Evolutionary conservation across 2,888 invertebrate species (phyloP).

Genomic region (Trichopoda pennipes): DNA sequence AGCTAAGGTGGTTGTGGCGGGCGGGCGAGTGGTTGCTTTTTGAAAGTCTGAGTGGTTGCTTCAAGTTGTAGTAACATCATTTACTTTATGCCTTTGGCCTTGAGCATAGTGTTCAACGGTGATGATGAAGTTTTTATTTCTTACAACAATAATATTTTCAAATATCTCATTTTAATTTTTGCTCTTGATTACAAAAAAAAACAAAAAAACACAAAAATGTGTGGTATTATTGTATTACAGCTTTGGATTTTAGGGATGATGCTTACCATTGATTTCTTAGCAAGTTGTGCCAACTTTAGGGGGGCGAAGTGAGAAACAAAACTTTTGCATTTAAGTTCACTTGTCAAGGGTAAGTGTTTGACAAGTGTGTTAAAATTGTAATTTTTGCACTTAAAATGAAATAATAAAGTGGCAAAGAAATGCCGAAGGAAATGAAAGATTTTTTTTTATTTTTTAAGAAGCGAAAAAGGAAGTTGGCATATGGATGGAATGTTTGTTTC

Average conservation of each 20-base stretch:
- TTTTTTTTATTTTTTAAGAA: slow-evolving; percentile 16
- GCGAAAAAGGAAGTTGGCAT: not conserved
- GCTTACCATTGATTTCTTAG: slow-evolving; percentile 29
- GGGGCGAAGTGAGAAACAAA: not conserved
- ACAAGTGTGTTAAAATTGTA: slow-evolving; percentile 63
- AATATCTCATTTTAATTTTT: slow-evolving; percentile 25
- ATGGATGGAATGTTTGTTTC: not conserved
- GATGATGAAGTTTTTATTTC: slow-evolving; percentile 23
- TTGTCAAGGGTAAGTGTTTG: slow-evolving; percentile 49
- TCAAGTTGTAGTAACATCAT: slow-evolving; percentile 38
- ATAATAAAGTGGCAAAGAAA: slow-evolving; percentile 23
- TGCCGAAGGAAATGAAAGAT: slow-evolving; percentile 20
- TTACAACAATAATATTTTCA: slow-evolving; percentile 16
- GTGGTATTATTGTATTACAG: slow-evolving; percentile 11
- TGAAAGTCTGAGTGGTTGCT: slow-evolving; percentile 38
- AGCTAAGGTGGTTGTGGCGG: slow-evolving; percentile 2
- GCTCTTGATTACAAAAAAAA: slow-evolving; percentile 47
- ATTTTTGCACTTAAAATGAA: slow-evolving; percentile 57
- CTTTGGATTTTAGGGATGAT: slow-evolving; percentile 44
- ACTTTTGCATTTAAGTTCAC: slow-evolving; percentile 41
- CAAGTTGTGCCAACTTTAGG: slow-evolving; percentile 3
- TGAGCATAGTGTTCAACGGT: slow-evolving; percentile 53
- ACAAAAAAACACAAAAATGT: too few relatives aligned
- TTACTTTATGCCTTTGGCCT: slow-evolving; percentile 52
- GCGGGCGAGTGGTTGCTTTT: slow-evolving; percentile 27